Base-by-base conservation (phyloP, 2,888 invertebrate genomes). In the Folsomia candida region DNA sequence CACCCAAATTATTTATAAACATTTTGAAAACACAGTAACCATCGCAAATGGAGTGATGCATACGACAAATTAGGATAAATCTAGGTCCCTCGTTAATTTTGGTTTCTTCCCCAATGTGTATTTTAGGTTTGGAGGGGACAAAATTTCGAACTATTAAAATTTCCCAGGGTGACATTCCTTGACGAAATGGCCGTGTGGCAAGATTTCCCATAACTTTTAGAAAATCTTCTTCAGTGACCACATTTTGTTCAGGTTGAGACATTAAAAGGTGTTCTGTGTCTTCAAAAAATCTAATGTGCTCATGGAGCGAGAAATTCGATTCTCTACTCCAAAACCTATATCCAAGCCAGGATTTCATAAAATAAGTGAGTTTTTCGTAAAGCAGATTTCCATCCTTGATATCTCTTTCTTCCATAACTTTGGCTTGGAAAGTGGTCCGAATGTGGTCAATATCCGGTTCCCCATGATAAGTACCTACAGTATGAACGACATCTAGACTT, bases 251-350 rank as follows among this genome's bases (percentile, higher is more conserved):
- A n/a, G n/a, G n/a, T n/a, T n/a, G n/a, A n/a, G n/a, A n/a, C n/a
- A n/a, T n/a, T n/a, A n/a, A n/a, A n/a, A n/a, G n/a, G n/a, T n/a
- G n/a, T n/a, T 71, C 67, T 1, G 64, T 57, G 2, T 65, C 67
- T 9, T 77, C 74, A 25, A 69, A 76, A 2, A 68, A 58, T 1
- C 71, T 60, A 4, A 79, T 67, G 58, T 79, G 78, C 26, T 71
- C 69, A 24, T 78, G 74, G 9, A 78, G 4, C 11, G 62, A 29
- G 25, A 77, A 79, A n/a, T 74, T 58, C 2, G 62, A 26, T 11
- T 77, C 77, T 65, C 71, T 70, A 68, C 78, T 76, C 79, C 79
- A 79, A 65, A 79, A 79, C 3, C 72, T 68, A 47, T 75, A 79
- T 11, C 79, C 79, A 51, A 77, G 58, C 76, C 76, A 79, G 3